Base-by-base conservation (phyloP, 1,140 invertebrate genomes). In the Drosophila funebris region DNA sequence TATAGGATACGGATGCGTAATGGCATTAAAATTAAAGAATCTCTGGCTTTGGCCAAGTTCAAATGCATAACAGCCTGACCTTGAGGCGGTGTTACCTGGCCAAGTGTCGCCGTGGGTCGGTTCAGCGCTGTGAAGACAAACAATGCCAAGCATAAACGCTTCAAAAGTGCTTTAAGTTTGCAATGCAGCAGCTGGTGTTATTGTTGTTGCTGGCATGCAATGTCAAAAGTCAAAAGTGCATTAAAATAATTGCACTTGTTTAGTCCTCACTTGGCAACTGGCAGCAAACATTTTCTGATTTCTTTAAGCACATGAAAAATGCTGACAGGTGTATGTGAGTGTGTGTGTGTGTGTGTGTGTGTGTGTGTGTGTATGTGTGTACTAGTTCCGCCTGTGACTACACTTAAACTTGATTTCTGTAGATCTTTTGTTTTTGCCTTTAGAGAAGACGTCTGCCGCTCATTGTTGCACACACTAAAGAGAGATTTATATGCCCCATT, bases 191-290 rank as follows among this genome's bases (percentile, higher is more conserved):
- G 66, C 22, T 41, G 36, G 39, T 9, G 43, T 20, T 36, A 36
- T 66, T 57, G 44, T 11, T 24, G 54, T 22, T 50, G 68, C 54
- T 73, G 81, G 73, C 75, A 67, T 63, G 80, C 73, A 53, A 90
- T 88, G 89, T 89, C 84, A 90, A 78, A 90, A 88, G 76, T 90
- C 89, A 90, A 90, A 90, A 90, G 89, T 90, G 78, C 89, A 90
- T 90, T 90, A 90, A 90, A 90, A 90, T 90, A 90, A 90, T 90
- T 90, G 89, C 89, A 83, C 81, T 85, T 78, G 88, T 73, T 90
- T 75, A 72, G 71, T 66, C 58, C 53, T 36, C 54, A 62, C 80
- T 70, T 50, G 66, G 62, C 78, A 53, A 67, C 66, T 56, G 41
- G 63, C 69, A 31, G 58, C 31, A 48, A 37, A 44, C 37, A 37